Evolutionary conservation across 2,797 vertebrate genomes (phyloP).

Genomic region (Leucoraja ocellata): DNA sequence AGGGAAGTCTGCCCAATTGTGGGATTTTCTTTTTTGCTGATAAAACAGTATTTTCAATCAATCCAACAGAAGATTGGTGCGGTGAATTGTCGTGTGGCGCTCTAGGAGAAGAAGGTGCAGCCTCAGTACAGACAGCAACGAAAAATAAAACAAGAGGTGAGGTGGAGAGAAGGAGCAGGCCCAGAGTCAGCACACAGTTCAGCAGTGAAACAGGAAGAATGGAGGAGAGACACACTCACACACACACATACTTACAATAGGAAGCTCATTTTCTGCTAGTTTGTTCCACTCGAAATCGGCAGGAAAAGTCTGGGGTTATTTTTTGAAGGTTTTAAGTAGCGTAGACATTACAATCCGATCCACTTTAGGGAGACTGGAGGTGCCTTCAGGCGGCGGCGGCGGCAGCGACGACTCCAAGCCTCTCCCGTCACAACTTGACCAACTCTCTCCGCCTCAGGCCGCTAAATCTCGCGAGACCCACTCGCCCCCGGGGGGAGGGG

Average conservation of each 20-base stretch:
- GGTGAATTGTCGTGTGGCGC: background rate
- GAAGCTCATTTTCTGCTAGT: slow-evolving; percentile 26
- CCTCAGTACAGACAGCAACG: background rate
- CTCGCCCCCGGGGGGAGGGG: no score
- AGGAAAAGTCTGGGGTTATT: background rate
- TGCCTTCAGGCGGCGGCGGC: no score
- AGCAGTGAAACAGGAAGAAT: slow-evolving; percentile 26
- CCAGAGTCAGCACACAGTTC: background rate
- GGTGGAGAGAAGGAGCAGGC: background rate
- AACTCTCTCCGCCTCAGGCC: background rate
- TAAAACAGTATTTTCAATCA: background rate
- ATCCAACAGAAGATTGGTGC: background rate
- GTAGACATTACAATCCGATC: background rate
- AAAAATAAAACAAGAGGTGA: no score
- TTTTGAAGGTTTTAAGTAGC: background rate
- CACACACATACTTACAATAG: background rate
- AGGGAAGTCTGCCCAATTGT: no score
- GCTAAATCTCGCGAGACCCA: background rate
- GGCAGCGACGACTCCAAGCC: background rate
- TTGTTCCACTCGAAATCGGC: background rate
- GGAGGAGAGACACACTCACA: background rate
- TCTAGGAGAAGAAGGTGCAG: background rate
- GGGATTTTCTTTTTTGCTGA: background rate
- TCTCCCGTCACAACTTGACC: background rate
- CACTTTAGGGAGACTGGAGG: background rate